Base-by-base conservation (phyloP, 1,140 invertebrate genomes). In the Drosophila athabasca region DNA sequence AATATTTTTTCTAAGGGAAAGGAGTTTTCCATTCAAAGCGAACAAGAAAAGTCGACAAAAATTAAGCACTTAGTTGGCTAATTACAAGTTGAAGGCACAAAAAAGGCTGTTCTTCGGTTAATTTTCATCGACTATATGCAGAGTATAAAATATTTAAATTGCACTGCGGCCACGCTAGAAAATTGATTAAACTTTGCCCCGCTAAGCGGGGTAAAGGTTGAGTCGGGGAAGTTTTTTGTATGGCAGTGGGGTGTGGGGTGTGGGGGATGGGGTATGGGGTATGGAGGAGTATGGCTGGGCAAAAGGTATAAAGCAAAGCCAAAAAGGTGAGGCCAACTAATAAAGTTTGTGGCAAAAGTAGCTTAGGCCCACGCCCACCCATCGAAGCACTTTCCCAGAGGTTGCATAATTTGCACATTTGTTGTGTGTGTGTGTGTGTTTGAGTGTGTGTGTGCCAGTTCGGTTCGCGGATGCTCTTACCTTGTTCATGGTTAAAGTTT, bases 251-350 rank as follows among this genome's bases (percentile, higher is more conserved):
- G 29, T 26, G 0, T 31, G 29, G 31, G 31, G 17, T 19, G 17
- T 19, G 17, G 17, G 17, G 17, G 17, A 19, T 19, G 17, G 17
- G 17, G 17, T 0, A 19, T 44, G 66, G 19, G 31, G 17, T 19
- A 1, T 19, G 17, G 17, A 1, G 17, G 17, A 19, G 8, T 9
- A 35, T 44, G 66, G 19, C 57, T 44, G 66, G 45, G 49, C 69
- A 49, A 58, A 69, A 58, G 44, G 66, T 26, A 67, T 58, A 69
- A 83, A 65, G 58, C 53, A 81, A 87, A 84, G 82, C 73, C 77
- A 87, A 72, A 77, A 83, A 79, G 80, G 71, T 74, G 70, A 80
- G 81, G 66, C 52, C 72, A 76, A 73, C 76, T 85, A 85, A 85
- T 84, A 85, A 85, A 85, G 81, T 85, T 71, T 76, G 60, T 57